Conservation (phyloP, 2,888 invertebrate species). For the Gastrophysa polygoni region DNA sequence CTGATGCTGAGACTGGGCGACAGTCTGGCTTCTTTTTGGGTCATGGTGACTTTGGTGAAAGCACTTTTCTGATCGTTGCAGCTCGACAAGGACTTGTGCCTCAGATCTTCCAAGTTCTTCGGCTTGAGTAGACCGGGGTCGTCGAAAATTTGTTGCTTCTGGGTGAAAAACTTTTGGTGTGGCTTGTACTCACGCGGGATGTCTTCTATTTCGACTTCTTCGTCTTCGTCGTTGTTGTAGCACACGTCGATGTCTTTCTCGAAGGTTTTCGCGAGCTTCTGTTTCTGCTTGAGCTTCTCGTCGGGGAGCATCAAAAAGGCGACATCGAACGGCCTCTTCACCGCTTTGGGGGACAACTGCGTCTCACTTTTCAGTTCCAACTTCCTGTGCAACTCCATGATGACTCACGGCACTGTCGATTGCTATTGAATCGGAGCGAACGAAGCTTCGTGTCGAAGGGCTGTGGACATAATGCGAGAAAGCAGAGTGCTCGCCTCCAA, state of each 20-base stretch:
- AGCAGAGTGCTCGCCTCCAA: slow-evolving; percentile 56
- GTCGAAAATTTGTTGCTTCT: slow-evolving; percentile 66
- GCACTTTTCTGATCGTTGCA: slow-evolving; percentile 71
- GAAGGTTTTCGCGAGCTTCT: slow-evolving; percentile 59
- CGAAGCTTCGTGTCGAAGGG: slow-evolving; percentile 49
- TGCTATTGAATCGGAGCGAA: slow-evolving; percentile 25
- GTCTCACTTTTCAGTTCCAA: slow-evolving; percentile 59
- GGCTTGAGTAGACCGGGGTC: slow-evolving; percentile 61
- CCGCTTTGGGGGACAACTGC: slow-evolving; percentile 57
- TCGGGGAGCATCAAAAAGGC: slow-evolving; percentile 90
- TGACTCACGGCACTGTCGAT: slow-evolving; percentile 7
- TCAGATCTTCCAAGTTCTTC: slow-evolving; percentile 58
- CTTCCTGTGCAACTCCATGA: slow-evolving; percentile 66
- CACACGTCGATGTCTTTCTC: slow-evolving; percentile 36
- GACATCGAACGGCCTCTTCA: slow-evolving; percentile 86
- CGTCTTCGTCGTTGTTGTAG: slow-evolving; percentile 48
- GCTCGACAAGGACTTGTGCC: slow-evolving; percentile 52
- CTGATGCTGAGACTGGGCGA: slow-evolving; percentile 77
- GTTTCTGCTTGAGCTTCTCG: slow-evolving; percentile 74
- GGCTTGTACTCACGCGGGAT: slow-evolving; percentile 40
- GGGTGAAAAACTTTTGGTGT: slow-evolving; percentile 48
- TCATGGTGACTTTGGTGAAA: slow-evolving; percentile 77
- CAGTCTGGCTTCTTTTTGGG: slow-evolving; percentile 52
- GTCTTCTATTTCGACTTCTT: slow-evolving; percentile 52
- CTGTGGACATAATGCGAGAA: slow-evolving; percentile 57